A percentile compares a stretch with the other conserved stretches of the same genome.
Evolutionary conservation across 2,888 invertebrate species (phyloP).

Genomic region (Lasioglossum calceatum): DNA sequence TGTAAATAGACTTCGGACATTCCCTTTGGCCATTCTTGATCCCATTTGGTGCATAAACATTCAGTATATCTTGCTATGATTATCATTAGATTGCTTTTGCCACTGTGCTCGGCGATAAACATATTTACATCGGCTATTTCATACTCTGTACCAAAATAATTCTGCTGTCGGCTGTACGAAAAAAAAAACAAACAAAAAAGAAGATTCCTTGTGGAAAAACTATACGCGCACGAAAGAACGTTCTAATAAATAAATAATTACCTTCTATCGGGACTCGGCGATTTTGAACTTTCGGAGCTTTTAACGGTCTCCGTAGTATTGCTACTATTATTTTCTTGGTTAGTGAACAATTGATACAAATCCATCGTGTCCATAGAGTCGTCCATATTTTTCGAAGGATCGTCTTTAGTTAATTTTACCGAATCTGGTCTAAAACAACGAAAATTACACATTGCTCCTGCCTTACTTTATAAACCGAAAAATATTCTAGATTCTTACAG

Average conservation of each 20-base stretch:
- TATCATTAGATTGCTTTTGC: conserved; percentile 85
- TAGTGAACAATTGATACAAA: conserved; percentile 87
- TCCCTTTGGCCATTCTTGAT: conserved; percentile 88
- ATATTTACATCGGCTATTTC: conserved; percentile 88
- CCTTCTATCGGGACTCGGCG: conserved; percentile 76
- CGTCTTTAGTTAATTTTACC: conserved; percentile 84
- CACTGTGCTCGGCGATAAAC: conserved; percentile 86
- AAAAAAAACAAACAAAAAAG: neutral
- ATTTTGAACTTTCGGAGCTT: conserved; percentile 80
- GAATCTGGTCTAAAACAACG: conserved; percentile 78
- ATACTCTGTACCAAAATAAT: conserved; percentile 88
- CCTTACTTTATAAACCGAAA: conserved; percentile 36
- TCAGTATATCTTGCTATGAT: conserved; percentile 87
- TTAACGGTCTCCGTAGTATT: conserved; percentile 72
- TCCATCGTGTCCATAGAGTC: conserved; percentile 88
- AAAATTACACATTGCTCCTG: conserved; percentile 10
- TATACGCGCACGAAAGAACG: neutral
- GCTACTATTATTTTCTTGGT: conserved; percentile 79
- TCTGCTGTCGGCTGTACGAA: conserved; percentile 51
- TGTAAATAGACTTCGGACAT: conserved; percentile 87
- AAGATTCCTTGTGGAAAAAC: neutral
- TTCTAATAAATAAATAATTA: conserved; percentile 41
- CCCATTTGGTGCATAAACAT: conserved; percentile 87
- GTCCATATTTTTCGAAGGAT: conserved; percentile 84
- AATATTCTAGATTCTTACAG: conserved; percentile 79